Base-by-base conservation (phyloP, 2,797 vertebrate species). In the Hafferia zeledoni region DNA sequence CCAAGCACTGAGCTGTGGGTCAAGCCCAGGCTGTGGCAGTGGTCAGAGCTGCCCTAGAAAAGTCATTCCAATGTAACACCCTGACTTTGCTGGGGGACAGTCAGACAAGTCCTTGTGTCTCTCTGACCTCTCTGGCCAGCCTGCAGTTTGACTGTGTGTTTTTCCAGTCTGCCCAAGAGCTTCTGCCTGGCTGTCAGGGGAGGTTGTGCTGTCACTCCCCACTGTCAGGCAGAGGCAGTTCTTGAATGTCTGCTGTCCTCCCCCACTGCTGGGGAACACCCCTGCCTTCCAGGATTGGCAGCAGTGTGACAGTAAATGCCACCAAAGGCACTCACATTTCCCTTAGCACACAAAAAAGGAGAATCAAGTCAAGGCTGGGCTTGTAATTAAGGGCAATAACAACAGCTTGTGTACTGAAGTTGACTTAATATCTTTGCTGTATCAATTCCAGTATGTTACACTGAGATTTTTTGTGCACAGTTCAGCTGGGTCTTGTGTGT, bases 151-250 rank as follows among this genome's bases (percentile, higher is more conserved):
- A 10, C 15, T 46, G 37, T 0, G 0, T 61, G 65, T 53, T 89
- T 94, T 92, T n/a, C 57, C 83, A 92, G 69, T 33, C 49, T 47
- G 41, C 25, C 55, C 43, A 64, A 61, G 78, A n/a, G 49, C 78
- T 68, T 87, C 68, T 49, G 71, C 10, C 31, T 44, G 43, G 13
- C 52, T 70, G 30, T 39, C 46, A 60, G 20, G 64, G 16, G 20
- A 60, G 55, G 53, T 53, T 0, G 0, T n/a, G 49, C 65, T 84
- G 57, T 53, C 74, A 82, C 23, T 10, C 6, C 30, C 12, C 35
- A 25, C n/a, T 2, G 2, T 41, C 70, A 83, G 72, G 44, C 57
- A 90, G 53, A 56, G 37, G 70, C 52, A 60, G 11, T 27, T 57
- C 83, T 71, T 65, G 20, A 3, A 2, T 52, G 5, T 25, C 49